Conservation (phyloP, 1,140 invertebrate genomes). For the Aphelenchoides besseyi region DNA sequence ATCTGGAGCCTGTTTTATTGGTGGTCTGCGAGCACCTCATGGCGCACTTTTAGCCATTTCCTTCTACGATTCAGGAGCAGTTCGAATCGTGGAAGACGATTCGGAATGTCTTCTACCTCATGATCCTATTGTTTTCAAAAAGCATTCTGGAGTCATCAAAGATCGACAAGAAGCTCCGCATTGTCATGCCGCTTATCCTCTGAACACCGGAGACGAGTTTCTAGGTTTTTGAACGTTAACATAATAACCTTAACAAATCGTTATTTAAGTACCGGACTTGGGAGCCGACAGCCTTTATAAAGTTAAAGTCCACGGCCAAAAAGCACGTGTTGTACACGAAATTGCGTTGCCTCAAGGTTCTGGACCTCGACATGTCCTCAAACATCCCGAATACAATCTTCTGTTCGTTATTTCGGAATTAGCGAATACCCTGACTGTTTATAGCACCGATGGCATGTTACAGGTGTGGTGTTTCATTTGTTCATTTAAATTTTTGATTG, state of each 20-base stretch:
- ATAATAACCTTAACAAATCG: no score
- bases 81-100: conserved; percentile 7
- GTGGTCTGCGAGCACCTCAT: neutral
- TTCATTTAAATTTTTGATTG: conserved; percentile 6
- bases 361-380: conserved; percentile 21
- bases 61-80: conserved; percentile 26
- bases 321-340: conserved; percentile 3
- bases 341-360: neutral
- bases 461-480: conserved; percentile 6
- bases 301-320: conserved; percentile 2
- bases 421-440: conserved; percentile 15
- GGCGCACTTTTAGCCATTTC: conserved; percentile 14
- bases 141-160: neutral
- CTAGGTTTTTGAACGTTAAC: neutral
- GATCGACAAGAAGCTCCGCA: conserved; percentile 28
- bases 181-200: conserved; percentile 8
- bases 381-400: conserved; percentile 18
- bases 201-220: conserved; percentile 14
- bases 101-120: conserved; percentile 2
- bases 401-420: conserved; percentile 20
- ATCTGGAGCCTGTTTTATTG: conserved; percentile 10
- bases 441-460: neutral
- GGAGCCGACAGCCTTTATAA: conserved; percentile 25
- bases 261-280: conserved; percentile 14
- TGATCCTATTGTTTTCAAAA: neutral